These are phyloP conservation scores for Seira ritae DNA, from an alignment of 2,888 invertebrate genomes.

Conservation along the genomic window DNA sequence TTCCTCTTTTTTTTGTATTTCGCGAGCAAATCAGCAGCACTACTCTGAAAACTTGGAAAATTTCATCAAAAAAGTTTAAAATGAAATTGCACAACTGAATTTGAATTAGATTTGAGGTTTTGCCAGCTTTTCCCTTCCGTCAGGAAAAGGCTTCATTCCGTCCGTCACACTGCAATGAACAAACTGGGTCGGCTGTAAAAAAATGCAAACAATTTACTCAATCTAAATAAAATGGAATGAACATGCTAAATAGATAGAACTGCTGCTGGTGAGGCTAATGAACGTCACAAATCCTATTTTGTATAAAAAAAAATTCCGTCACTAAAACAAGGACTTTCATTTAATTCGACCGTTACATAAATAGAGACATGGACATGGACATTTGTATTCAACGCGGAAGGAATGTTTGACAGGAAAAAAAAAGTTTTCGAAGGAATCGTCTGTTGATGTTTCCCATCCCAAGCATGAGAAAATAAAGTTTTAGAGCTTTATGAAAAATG, in stretches of 20 bases:
- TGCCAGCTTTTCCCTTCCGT: not conserved
- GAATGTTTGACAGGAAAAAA: not conserved
- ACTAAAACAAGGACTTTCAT: not conserved
- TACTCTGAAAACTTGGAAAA: not conserved
- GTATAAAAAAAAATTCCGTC: too few species aligned
- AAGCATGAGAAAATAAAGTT: too few species aligned
- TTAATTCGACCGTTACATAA: not conserved
- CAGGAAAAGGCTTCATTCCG: not conserved
- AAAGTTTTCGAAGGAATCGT: not conserved
- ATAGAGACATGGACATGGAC: too few species aligned
- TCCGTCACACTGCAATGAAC: too few species aligned
- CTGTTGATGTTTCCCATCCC: not conserved
- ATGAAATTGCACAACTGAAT: not conserved
- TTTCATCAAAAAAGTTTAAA: not conserved
- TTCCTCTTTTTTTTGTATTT: not conserved
- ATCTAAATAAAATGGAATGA: too few species aligned
- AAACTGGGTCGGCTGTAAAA: not conserved
- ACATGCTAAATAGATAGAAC: not conserved
- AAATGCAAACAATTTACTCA: slow-evolving; percentile 6
- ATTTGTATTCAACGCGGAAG: too few species aligned
- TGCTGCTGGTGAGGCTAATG: not conserved
- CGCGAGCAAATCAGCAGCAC: not conserved
- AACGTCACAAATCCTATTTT: too few species aligned
- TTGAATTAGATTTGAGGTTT: slow-evolving; percentile 5
- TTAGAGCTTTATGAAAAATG: not conserved